Conservation (phyloP, 2,797 vertebrate species). For the Sebastes cheni region DNA sequence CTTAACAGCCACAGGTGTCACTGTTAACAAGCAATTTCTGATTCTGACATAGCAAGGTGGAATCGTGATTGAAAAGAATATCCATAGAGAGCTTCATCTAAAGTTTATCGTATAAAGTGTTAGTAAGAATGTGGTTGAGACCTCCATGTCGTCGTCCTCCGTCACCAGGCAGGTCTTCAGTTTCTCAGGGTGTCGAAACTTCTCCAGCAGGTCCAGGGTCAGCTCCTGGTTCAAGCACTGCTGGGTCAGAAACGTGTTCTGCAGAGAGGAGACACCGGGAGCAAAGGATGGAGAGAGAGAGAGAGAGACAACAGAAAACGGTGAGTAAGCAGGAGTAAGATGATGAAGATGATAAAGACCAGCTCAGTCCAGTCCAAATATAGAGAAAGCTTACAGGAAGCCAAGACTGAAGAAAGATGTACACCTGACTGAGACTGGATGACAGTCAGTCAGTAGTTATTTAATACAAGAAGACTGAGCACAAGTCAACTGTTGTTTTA, state of each 20-base stretch:
- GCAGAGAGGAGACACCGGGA: background rate
- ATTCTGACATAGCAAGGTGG: too few species aligned
- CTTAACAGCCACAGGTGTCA: too few species aligned
- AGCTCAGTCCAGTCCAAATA: background rate
- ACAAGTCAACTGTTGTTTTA: background rate
- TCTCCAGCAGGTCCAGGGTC: conserved; percentile 90
- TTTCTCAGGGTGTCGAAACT: conserved; percentile 86
- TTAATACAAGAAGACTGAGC: background rate
- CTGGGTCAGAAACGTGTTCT: conserved; percentile 87
- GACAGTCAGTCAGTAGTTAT: background rate
- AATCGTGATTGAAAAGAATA: background rate
- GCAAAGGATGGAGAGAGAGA: background rate
- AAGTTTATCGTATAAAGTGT: background rate
- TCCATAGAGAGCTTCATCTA: background rate
- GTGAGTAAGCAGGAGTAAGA: background rate
- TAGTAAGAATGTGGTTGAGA: background rate
- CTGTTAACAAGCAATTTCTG: too few species aligned
- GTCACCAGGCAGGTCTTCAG: conserved; percentile 65
- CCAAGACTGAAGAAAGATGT: background rate
- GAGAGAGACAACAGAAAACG: background rate
- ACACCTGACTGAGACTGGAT: background rate
- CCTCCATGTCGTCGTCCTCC: conserved; percentile 90
- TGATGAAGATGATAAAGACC: background rate
- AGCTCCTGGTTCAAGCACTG: conserved; percentile 76
- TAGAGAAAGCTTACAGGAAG: background rate